Conservation (phyloP, 2,888 invertebrate species). For the Heliconius ismenius region DNA sequence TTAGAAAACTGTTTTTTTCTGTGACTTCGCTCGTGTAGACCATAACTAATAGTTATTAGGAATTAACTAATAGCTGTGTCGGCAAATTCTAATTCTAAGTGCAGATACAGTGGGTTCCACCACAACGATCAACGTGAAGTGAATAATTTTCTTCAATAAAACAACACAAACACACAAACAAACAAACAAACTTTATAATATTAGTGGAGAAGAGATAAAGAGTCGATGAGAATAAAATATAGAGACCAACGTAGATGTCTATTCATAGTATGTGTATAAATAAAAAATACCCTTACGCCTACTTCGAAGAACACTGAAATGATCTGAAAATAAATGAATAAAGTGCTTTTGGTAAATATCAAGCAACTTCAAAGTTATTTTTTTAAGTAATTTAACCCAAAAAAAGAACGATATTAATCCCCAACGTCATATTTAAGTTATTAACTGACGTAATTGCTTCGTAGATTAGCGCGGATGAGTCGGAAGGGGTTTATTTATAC, state of each 20-base stretch:
- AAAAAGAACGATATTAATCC: conserved; percentile 10
- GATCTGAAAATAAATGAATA: background rate
- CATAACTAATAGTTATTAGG: too few relatives aligned
- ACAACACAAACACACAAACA: too few relatives aligned
- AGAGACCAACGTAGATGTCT: too few relatives aligned
- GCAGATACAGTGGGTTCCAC: too few relatives aligned
- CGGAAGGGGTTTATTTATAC: conserved; percentile 11
- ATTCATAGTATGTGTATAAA: background rate
- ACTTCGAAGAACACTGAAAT: background rate
- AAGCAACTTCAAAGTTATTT: background rate
- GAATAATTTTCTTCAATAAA: too few relatives aligned
- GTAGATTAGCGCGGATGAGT: conserved; percentile 30
- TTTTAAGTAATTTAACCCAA: background rate
- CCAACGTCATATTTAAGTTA: conserved; percentile 15
- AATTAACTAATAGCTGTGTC: too few relatives aligned
- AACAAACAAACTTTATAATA: too few relatives aligned
- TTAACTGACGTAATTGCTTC: conserved; percentile 31
- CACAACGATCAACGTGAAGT: too few relatives aligned
- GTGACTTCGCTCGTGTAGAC: rapidly evolving
- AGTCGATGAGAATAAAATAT: too few relatives aligned
- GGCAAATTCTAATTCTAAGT: too few relatives aligned
- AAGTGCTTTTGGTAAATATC: background rate
- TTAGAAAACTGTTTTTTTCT: too few relatives aligned
- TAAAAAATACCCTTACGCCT: background rate
- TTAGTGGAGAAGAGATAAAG: too few relatives aligned